phyloP scores from a whole-genome alignment of 2,888 invertebrate species.

The Petrophora chlorosata region DNA sequence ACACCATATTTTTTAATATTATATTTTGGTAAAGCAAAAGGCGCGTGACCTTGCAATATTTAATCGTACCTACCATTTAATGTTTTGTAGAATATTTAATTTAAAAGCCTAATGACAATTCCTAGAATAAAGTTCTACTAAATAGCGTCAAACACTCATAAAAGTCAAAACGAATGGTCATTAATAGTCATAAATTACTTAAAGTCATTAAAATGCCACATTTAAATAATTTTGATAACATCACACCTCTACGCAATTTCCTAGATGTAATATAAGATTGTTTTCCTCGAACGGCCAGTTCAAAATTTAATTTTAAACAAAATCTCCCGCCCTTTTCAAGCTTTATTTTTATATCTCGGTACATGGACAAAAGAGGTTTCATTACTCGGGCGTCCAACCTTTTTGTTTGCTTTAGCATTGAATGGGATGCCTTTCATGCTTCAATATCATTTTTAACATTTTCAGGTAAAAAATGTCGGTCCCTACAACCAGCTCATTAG shows the following conservation, averaged over 20 bases:
- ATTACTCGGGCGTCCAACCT: conserved; percentile 14
- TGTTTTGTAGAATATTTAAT: no score
- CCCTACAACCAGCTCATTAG: conserved; percentile 32
- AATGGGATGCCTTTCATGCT: conserved; percentile 18
- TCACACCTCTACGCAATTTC: background rate
- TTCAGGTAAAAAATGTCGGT: conserved; percentile 17
- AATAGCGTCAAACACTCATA: background rate
- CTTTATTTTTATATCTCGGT: conserved; percentile 8
- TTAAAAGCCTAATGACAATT: background rate
- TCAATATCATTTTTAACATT: conserved; percentile 14
- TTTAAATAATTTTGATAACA: background rate
- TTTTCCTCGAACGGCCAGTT: background rate
- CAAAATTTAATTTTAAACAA: background rate
- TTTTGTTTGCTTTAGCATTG: conserved; percentile 17
- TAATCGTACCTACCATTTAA: no score
- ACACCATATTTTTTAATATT: no score
- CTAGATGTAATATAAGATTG: background rate
- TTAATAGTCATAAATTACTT: background rate
- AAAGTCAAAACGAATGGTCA: background rate
- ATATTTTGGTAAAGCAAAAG: no score
- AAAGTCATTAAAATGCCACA: background rate
- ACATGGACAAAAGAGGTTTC: conserved; percentile 21
- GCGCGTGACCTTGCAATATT: no score
- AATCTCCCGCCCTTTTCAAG: conserved; percentile 6
- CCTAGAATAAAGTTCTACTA: background rate